Evolutionary conservation across 1,140 invertebrate genomes (phyloP), one percentile per base, ranked within the genome.

Genomic region (Conopomorpha cramerella): DNA sequence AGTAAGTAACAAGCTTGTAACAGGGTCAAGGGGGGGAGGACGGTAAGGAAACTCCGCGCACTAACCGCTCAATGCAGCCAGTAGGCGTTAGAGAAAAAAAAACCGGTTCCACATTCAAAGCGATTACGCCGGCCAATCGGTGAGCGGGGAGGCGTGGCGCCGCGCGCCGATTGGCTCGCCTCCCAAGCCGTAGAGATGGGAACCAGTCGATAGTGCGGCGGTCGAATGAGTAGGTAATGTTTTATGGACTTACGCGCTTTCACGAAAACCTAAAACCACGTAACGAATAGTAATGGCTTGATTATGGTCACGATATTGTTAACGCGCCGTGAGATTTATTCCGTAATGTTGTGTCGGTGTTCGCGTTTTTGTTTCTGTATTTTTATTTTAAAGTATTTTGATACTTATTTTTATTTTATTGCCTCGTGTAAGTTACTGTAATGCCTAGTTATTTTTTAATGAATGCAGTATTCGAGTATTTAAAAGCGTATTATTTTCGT

Each of bases 51-150:
- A n/a, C n/a, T n/a, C n/a, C n/a, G n/a, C n/a, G n/a, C n/a, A n/a
- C n/a, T n/a, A n/a, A n/a, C n/a, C 19, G 19, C 19, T 6, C 19
- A 10, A 10, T 10, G 48, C 53, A 48, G 56, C 60, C 51, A 49
- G 70, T 62, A 71, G 70, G 70, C 68, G 66, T 71, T 65, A 70
- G 62, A 66, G 52, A 55, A 63, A 73, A 54, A 54, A 70, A 71
- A 73, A 71, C 57, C 49, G 66, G 64, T 68, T 73, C 66, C 68
- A 65, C 65, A 71, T 67, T 67, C 66, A 66, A 74, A 71, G 60
- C 67, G 62, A 48, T 50, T 41, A 34, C 41, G 40, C 37, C 55
- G 50, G 39, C 70, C 70, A 74, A 74, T 74, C 40, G 63, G 55
- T 48, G 46, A 55, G 50, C 55, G 46, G 43, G 66, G 55, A 71